Conservation (phyloP, 2,888 invertebrate species). For the Agriopis leucophaearia region DNA sequence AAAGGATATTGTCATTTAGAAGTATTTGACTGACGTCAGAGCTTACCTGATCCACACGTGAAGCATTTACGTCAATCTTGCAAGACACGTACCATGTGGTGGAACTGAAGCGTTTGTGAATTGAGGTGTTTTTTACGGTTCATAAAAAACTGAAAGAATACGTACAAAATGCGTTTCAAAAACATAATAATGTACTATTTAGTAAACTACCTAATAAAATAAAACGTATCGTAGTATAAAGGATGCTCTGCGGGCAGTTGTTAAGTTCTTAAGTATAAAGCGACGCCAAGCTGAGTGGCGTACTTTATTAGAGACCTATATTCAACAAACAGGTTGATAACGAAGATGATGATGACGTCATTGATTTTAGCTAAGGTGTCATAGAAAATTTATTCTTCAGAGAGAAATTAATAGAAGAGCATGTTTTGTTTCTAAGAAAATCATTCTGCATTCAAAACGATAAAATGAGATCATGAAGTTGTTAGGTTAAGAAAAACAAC, state of each 20-base stretch:
- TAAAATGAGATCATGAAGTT: background rate
- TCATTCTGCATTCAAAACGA: background rate
- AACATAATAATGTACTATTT: too few relatives aligned
- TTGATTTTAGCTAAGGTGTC: too few relatives aligned
- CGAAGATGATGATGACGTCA: too few relatives aligned
- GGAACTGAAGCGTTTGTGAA: background rate
- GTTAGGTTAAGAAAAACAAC: slow-evolving; percentile 7
- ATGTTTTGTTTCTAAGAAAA: background rate
- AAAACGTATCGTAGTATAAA: too few relatives aligned
- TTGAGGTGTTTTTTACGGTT: background rate
- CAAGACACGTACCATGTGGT: slow-evolving; percentile 14
- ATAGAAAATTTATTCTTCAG: too few relatives aligned
- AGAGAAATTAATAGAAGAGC: too few relatives aligned
- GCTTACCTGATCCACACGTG: slow-evolving; percentile 54
- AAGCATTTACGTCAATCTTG: slow-evolving; percentile 57
- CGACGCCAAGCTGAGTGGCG: too few relatives aligned
- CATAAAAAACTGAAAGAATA: background rate
- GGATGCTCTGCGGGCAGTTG: too few relatives aligned
- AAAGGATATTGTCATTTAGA: slow-evolving; percentile 45
- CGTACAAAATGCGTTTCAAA: background rate
- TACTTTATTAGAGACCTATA: too few relatives aligned
- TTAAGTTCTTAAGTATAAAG: too few relatives aligned
- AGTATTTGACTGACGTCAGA: slow-evolving; percentile 52
- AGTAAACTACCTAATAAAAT: too few relatives aligned
- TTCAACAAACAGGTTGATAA: too few relatives aligned